phyloP scores from a whole-genome alignment of 2,797 vertebrate species.

The Coendou prehensilis region DNA sequence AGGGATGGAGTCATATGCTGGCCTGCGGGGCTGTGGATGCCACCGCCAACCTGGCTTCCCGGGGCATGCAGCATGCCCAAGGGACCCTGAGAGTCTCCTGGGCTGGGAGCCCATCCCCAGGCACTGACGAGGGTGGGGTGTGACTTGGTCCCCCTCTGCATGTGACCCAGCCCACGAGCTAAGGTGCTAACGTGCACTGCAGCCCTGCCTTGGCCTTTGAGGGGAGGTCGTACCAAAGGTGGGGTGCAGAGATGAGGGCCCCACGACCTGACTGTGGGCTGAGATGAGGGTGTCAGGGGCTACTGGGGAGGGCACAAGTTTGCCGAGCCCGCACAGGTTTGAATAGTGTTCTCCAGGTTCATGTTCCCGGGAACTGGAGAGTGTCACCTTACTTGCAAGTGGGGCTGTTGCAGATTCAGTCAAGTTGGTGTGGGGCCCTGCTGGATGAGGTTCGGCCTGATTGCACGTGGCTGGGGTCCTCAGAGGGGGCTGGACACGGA shows the following conservation, averaged over 20 bases:
- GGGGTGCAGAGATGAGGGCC: rapidly evolving
- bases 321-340: neutral
- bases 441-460: no score
- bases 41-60: neutral
- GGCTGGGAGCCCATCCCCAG: no score
- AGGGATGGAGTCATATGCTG: neutral
- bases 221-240: neutral
- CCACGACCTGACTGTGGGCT: neutral
- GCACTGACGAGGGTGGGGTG: neutral
- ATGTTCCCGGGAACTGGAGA: neutral
- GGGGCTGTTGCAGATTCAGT: neutral
- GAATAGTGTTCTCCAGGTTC: neutral
- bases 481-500: neutral
- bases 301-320: rapidly evolving
- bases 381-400: neutral
- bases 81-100: neutral
- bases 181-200: neutral
- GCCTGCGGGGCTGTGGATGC: no score
- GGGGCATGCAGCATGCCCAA: rapidly evolving
- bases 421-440: neutral
- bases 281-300: neutral
- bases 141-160: neutral
- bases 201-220: neutral
- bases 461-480: rapidly evolving
- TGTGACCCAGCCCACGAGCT: neutral